phyloP scores from a whole-genome alignment of 2,888 invertebrate genomes.

The Frankliniella fusca region DNA sequence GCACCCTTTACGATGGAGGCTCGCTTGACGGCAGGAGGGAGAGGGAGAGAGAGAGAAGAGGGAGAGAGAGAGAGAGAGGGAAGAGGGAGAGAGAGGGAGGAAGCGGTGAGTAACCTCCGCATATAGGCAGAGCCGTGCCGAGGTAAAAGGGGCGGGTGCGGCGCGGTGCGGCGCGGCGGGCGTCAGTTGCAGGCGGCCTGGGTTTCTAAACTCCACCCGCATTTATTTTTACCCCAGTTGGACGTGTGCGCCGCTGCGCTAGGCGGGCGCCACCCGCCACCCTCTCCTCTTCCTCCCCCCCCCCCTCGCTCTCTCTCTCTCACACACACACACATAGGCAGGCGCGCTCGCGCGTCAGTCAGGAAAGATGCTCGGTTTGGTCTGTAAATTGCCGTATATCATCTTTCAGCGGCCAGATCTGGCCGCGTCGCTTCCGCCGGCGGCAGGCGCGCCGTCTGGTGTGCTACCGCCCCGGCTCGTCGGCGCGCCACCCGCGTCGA shows the following conservation, averaged over 20 bases:
- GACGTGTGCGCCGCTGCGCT: not conserved
- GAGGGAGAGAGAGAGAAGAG: not conserved
- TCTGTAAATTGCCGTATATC: conserved; percentile 3
- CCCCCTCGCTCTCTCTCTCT: not conserved
- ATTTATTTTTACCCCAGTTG: conserved; percentile 25
- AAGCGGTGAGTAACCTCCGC: conserved; percentile 12
- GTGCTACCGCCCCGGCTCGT: not conserved
- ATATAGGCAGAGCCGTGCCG: conserved; percentile 6
- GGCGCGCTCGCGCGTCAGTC: not conserved
- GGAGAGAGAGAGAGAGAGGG: not conserved
- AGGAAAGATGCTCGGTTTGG: not conserved
- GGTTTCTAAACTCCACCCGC: not conserved
- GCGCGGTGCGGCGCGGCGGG: not conserved
- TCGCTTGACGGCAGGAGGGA: not conserved
- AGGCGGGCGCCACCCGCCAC: not conserved
- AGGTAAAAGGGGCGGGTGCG: not conserved
- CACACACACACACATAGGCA: not conserved
- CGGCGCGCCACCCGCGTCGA: not conserved
- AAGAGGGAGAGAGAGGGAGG: not conserved
- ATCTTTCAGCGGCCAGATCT: not conserved
- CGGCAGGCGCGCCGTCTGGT: not conserved
- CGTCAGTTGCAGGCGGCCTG: not conserved
- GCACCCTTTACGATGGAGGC: too few species aligned
- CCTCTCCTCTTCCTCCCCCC: not conserved
- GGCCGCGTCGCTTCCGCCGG: not conserved